Evolutionary conservation across 1,140 invertebrate species (phyloP), one percentile per base, ranked within the genome.

Genomic region (Drosophila trapezifrons): DNA sequence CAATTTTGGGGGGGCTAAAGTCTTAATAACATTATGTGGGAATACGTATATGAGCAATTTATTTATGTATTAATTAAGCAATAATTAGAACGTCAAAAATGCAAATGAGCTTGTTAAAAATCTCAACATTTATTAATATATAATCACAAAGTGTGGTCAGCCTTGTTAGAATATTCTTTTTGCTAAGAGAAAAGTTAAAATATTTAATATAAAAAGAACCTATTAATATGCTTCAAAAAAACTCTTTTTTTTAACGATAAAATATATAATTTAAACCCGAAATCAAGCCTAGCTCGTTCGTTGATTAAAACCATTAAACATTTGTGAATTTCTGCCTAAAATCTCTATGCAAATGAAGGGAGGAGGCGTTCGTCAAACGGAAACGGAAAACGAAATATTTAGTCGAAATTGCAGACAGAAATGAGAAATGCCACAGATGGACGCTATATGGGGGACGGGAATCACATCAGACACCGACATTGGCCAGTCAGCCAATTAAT

Each of bases 401-500:
- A 35, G 20, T 54, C 18, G 7, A 54, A 74, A 80, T 40, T 77
- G 57, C 64, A 49, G 66, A 49, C 74, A 27, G 37, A 46, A 40
- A 77, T 63, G 75, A 60, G 59, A 70, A 57, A 49, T 42, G 60
- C 35, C 20, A 47, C 51, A 57, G 51, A 63, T 54, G 47, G 45
- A 66, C 17, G 37, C 8, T 27, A 43, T 59, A 17, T 8, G 29
- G 55, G 20, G 8, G 29, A 40, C 18, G 55, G 27, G 59, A 76
- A 80, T 76, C 79, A 76, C 64, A 83, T 83, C 70, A 65, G 62
- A 66, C 72, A 77, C 22, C 17, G 54, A 25, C 59, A 58, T 25
- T 37, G 55, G 76, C 76, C 78, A 78, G 78, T 81, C 70, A 78
- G 78, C 76, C 82, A 86, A 86, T 86, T 86, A 86, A 87, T 86